A percentile compares a stretch with the other conserved stretches of the same genome.
phyloP scores from a whole-genome alignment of 1,140 invertebrate species.

The Brachionus asplanchnoidis region DNA sequence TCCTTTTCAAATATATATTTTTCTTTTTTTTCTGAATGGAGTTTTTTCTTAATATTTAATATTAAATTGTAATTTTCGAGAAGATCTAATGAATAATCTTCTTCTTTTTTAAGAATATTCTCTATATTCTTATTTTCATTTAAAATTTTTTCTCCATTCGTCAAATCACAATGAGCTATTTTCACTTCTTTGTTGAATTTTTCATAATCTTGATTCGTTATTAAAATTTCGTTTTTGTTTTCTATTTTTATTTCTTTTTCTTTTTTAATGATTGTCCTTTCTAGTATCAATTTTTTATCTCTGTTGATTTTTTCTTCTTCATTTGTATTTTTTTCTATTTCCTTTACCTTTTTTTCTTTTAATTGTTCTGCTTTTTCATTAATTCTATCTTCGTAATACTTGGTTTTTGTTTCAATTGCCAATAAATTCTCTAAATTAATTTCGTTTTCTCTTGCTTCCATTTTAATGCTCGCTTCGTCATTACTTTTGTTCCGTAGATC shows the following conservation, averaged over 20 bases:
- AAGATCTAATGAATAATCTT: neutral
- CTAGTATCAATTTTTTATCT: neutral
- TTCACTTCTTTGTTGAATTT: neutral
- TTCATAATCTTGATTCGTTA: neutral
- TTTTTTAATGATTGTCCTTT: neutral
- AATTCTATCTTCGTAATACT: neutral
- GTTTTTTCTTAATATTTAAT: neutral
- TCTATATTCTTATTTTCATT: neutral
- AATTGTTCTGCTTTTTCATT: too few species aligned
- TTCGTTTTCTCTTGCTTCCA: neutral
- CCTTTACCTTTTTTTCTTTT: neutral
- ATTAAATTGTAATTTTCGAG: neutral
- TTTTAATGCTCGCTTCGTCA: neutral
- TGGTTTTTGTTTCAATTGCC: neutral
- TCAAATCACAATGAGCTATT: too few species aligned
- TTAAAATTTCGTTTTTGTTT: neutral
- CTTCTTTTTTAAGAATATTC: neutral
- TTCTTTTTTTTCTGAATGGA: neutral
- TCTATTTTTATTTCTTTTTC: neutral
- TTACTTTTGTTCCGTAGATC: neutral
- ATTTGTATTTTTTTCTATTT: neutral
- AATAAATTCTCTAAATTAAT: neutral
- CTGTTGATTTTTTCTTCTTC: too few species aligned
- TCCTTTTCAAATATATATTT: neutral
- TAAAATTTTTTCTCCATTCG: neutral